A percentile compares a stretch with the other conserved stretches of the same genome.
phyloP scores from a whole-genome alignment of 1,140 invertebrate genomes.

The Ectropis grisescens region DNA sequence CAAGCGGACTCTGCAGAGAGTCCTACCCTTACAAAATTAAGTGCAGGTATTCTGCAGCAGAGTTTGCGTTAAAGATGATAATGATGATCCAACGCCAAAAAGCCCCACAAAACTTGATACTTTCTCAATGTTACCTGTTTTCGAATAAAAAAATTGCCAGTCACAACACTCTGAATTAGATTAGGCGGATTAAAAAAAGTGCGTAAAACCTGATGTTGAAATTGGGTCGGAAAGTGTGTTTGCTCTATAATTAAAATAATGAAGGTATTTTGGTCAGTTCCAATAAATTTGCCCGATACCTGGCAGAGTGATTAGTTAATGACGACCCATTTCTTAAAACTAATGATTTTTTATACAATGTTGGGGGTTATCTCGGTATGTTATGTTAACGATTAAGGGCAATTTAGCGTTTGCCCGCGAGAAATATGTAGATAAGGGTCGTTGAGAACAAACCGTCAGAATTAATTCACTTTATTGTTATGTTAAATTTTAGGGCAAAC shows the following conservation, averaged over 20 bases:
- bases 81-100: no score
- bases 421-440: slow-evolving; percentile 37
- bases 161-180: no score
- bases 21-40: no score
- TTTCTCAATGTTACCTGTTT: no score
- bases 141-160: not conserved
- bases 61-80: no score
- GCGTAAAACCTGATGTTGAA: slow-evolving; percentile 26
- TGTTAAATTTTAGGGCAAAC: slow-evolving; percentile 30
- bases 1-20: no score
- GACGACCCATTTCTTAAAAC: slow-evolving; percentile 21
- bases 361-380: slow-evolving; percentile 17
- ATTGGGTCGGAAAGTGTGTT: slow-evolving; percentile 37
- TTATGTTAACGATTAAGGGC: slow-evolving; percentile 41
- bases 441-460: not conserved
- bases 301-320: slow-evolving; percentile 47
- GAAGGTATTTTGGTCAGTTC: slow-evolving; percentile 34
- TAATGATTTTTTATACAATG: slow-evolving; percentile 5
- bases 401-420: slow-evolving; percentile 37
- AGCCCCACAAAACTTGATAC: no score
- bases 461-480: slow-evolving; percentile 30
- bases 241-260: slow-evolving; percentile 62
- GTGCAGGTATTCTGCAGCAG: no score
- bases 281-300: slow-evolving; percentile 38
- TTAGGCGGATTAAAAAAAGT: slow-evolving; percentile 13